Percentiles rank a stretch among this genome's conserved stretches.
Evolutionary conservation across 2,797 vertebrate species (phyloP).

Genomic region (Mycteria americana): DNA sequence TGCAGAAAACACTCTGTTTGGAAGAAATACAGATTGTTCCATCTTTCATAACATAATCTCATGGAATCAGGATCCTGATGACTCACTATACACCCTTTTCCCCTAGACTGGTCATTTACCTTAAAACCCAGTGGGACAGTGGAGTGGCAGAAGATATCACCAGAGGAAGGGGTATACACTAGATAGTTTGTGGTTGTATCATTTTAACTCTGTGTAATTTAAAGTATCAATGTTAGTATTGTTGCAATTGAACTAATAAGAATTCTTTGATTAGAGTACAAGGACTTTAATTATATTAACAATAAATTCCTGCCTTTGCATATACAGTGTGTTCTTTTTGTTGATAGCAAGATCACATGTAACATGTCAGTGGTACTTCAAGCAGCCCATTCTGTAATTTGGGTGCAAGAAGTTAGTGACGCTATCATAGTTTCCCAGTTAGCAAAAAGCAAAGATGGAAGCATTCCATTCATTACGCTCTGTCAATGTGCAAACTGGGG

Average conservation of each 20-base stretch:
- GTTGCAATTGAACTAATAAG: not conserved
- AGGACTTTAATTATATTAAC: not conserved
- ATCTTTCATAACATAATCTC: not conserved
- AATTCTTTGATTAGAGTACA: not conserved
- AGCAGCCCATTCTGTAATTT: not conserved
- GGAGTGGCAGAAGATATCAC: not conserved
- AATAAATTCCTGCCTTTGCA: not conserved
- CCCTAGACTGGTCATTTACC: not conserved
- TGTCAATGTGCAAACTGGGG: no score
- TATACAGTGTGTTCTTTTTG: not conserved
- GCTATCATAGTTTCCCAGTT: not conserved
- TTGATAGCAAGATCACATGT: not conserved
- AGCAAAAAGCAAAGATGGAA: not conserved
- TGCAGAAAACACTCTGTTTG: not conserved
- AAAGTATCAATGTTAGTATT: not conserved
- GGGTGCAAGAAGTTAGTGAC: not conserved
- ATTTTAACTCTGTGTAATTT: not conserved
- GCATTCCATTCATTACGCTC: fast-evolving
- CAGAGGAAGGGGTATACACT: not conserved
- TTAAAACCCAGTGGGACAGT: not conserved
- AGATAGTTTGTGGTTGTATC: not conserved
- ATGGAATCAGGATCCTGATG: not conserved
- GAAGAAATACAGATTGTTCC: not conserved
- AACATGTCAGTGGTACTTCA: not conserved
- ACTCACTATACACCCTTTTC: not conserved